A percentile compares a stretch with the other conserved stretches of the same genome.
These are phyloP conservation scores for Onychostoma macrolepis DNA, from an alignment of 2,113 vertebrate genomes.

Conservation along the genomic window DNA sequence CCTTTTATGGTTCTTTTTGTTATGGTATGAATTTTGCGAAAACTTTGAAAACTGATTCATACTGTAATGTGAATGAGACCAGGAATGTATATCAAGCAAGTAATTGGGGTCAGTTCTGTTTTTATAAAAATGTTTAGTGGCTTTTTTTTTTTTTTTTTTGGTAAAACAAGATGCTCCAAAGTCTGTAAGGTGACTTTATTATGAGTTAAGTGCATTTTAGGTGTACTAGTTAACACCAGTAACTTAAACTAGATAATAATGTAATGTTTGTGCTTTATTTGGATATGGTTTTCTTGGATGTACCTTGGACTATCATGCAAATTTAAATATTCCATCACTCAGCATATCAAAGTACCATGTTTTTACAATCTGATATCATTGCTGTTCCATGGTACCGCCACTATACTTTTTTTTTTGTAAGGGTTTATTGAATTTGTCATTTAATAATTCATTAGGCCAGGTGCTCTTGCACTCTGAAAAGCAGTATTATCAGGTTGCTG, in stretches of 20 bases:
- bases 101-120: neutral
- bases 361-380: slow-evolving; percentile 6
- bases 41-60: neutral
- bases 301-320: neutral
- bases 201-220: neutral
- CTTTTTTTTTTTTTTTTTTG: no score
- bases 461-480: slow-evolving; percentile 27
- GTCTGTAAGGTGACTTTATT: neutral
- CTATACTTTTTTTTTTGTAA: neutral
- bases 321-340: neutral
- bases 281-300: neutral
- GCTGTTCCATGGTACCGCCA: neutral
- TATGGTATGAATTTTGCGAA: neutral
- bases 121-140: neutral
- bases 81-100: neutral
- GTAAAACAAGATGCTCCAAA: neutral
- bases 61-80: neutral
- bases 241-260: neutral
- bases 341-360: neutral
- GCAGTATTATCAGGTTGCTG: slow-evolving; percentile 28
- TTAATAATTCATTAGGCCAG: slow-evolving; percentile 39
- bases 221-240: neutral
- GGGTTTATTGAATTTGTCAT: slow-evolving; percentile 14
- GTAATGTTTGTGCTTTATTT: neutral
- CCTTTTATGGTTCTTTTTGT: neutral